phyloP scores from a whole-genome alignment of 1,140 invertebrate species.

The Saccostrea cuccullata region DNA sequence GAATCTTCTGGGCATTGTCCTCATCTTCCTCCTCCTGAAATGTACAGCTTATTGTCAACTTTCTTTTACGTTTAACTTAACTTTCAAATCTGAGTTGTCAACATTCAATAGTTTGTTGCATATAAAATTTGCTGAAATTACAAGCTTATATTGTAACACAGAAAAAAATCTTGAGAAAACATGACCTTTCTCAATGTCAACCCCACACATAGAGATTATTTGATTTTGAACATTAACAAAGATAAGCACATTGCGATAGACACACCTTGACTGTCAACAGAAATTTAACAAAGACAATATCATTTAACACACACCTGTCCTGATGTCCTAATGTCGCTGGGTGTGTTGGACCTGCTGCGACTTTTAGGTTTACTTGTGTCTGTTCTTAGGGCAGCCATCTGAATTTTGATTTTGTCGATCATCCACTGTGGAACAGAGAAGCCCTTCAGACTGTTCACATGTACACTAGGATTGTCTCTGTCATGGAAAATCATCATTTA shows the following conservation, averaged over 20 bases:
- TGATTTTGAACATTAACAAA: no score
- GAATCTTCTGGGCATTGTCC: conserved; percentile 57
- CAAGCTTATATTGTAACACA: no score
- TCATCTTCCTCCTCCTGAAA: conserved; percentile 55
- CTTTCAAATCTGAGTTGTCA: no score
- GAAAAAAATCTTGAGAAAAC: no score
- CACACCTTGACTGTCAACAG: no score
- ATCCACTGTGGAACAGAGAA: conserved; percentile 87
- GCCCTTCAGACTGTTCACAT: conserved; percentile 84
- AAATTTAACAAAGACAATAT: no score
- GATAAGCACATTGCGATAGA: no score
- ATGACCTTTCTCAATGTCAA: no score
- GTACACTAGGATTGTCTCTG: conserved; percentile 83
- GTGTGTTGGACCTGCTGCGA: conserved; percentile 65
- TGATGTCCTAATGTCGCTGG: conserved; percentile 49
- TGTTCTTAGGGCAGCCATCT: conserved; percentile 77
- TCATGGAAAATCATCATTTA: conserved; percentile 49
- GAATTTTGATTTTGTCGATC: conserved; percentile 83
- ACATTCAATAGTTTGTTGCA: no score
- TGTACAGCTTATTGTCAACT: not conserved
- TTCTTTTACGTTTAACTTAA: not conserved
- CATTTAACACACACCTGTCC: not conserved
- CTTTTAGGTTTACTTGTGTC: conserved; percentile 61
- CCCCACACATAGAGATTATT: no score
- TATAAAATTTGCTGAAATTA: no score